Conservation (phyloP, 1,140 invertebrate species). For the Drosophila malerkotliana region DNA sequence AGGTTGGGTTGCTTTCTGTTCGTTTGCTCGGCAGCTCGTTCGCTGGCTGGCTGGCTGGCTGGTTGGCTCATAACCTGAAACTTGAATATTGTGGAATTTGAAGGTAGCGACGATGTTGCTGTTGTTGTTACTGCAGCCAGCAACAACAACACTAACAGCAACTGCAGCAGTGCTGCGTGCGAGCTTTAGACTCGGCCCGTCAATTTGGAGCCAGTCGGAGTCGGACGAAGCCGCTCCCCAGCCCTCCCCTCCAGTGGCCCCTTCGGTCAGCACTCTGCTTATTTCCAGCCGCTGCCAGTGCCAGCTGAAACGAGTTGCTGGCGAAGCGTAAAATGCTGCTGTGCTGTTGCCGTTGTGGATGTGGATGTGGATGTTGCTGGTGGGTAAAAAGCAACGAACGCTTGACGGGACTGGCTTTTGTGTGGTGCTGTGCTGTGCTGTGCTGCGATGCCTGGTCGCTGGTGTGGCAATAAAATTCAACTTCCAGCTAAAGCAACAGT, state of each 20-base stretch:
- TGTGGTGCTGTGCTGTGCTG: conserved; percentile 36
- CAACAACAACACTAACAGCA: conserved; percentile 30
- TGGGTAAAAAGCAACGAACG: conserved; percentile 67
- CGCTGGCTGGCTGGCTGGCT: conserved; percentile 24
- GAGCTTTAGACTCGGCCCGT: conserved; percentile 78
- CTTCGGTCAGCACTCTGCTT: conserved; percentile 17
- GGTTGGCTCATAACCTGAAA: conserved; percentile 81
- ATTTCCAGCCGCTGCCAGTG: conserved; percentile 41
- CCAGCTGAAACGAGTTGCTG: conserved; percentile 78
- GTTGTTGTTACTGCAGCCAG: conserved; percentile 26
- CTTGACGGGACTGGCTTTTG: conserved; percentile 61
- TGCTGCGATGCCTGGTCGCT: conserved; percentile 49
- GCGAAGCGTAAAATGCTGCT: conserved; percentile 72
- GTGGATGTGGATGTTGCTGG: conserved; percentile 46
- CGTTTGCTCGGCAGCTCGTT: conserved; percentile 14
- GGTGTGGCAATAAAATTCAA: conserved; percentile 77
- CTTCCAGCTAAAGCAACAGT: conserved; percentile 58
- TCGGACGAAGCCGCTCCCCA: not conserved
- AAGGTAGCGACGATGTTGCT: conserved; percentile 66
- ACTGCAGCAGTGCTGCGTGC: conserved; percentile 68
- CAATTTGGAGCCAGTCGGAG: conserved; percentile 73
- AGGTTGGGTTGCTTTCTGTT: conserved; percentile 60
- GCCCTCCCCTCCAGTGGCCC: not conserved
- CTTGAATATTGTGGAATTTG: conserved; percentile 83
- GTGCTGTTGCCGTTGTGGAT: conserved; percentile 2